Percentiles rank a stretch among this genome's conserved stretches.
These are phyloP conservation scores for Drosophila siamana DNA, from an alignment of 2,888 invertebrate genomes.

Conservation along the genomic window DNA sequence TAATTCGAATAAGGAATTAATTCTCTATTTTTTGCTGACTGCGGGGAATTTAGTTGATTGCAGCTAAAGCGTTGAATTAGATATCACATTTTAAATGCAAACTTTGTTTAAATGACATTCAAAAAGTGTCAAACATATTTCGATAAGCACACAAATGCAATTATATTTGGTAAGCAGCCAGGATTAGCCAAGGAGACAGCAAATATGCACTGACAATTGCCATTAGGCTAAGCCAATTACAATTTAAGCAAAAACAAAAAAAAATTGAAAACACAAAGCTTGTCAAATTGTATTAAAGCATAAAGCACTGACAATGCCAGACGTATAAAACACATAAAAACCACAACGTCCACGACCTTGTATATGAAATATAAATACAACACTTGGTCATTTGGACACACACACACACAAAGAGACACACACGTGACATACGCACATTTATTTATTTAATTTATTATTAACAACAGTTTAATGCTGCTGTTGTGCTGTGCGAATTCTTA, in stretches of 20 bases:
- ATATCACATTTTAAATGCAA: neutral
- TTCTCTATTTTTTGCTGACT: too few species aligned
- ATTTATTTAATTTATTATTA: conserved; percentile 41
- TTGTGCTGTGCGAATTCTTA: conserved; percentile 28
- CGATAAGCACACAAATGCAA: neutral
- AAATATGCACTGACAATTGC: neutral
- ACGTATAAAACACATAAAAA: conserved; percentile 26
- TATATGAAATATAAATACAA: conserved; percentile 38
- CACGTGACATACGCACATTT: neutral
- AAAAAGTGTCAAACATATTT: neutral
- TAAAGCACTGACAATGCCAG: neutral
- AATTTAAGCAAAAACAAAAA: neutral
- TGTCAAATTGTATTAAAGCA: neutral
- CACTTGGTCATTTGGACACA: conserved; percentile 23
- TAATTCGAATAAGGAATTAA: neutral
- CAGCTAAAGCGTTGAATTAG: neutral
- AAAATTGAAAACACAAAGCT: neutral
- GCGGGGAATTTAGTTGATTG: neutral
- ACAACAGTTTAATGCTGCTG: conserved; percentile 31
- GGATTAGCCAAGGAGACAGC: neutral
- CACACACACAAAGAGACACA: conserved; percentile 2
- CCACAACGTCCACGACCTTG: conserved; percentile 28
- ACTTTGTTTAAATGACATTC: neutral
- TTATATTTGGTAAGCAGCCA: neutral
- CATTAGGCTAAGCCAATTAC: neutral